A percentile compares a stretch with the other conserved stretches of the same genome.
These are phyloP conservation scores for Falco concolor DNA, from an alignment of 2,797 vertebrate genomes.

Conservation along the genomic window DNA sequence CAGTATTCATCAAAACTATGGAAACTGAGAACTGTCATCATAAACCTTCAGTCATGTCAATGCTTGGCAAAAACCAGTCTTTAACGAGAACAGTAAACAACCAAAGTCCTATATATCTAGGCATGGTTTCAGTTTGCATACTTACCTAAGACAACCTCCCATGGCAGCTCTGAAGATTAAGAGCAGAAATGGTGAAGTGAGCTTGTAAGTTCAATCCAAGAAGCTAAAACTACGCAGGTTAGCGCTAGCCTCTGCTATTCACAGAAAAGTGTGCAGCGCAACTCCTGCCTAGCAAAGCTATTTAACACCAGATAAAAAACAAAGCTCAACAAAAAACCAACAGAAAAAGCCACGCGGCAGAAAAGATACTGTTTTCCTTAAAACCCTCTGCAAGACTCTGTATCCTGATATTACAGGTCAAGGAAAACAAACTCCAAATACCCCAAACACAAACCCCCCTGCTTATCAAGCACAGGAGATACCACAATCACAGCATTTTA, in stretches of 20 bases:
- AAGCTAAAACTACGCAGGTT: background rate
- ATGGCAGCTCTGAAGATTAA: slow-evolving; percentile 54
- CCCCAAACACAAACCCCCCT: background rate
- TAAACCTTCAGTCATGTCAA: background rate
- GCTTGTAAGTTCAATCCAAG: background rate
- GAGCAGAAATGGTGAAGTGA: slow-evolving; percentile 50
- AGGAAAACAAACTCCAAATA: background rate
- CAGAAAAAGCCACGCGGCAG: background rate
- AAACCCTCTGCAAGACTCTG: background rate
- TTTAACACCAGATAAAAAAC: background rate
- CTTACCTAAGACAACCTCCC: slow-evolving; percentile 41
- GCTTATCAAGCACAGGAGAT: background rate
- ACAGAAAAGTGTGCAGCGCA: background rate
- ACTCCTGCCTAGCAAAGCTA: background rate
- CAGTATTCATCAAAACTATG: background rate
- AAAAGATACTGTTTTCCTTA: background rate
- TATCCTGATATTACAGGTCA: background rate
- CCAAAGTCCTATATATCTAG: background rate
- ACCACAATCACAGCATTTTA: background rate
- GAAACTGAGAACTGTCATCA: background rate
- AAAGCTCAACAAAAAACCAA: background rate
- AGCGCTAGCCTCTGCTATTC: background rate
- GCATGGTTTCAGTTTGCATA: background rate
- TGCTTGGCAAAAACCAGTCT: background rate
- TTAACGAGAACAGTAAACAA: background rate